Evolutionary conservation across 2,888 invertebrate genomes (phyloP), one percentile per base, ranked within the genome.

Genomic region (Nysson spinosus): DNA sequence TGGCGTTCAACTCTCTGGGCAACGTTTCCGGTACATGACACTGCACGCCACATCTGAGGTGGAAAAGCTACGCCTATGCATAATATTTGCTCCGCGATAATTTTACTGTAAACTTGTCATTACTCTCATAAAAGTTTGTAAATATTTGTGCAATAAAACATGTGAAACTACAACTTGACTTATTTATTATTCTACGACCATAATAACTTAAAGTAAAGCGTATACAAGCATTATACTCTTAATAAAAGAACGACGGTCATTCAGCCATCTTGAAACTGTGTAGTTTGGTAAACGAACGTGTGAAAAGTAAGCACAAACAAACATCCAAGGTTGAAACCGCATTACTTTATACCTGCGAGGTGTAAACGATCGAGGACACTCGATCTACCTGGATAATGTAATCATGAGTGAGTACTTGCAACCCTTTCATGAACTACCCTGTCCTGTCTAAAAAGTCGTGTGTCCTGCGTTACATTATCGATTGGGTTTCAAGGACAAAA

Each of bases 231-330:
- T n/a, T n/a, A n/a, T n/a, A n/a, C n/a, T n/a, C n/a, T n/a, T n/a
- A n/a, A n/a, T n/a, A n/a, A n/a, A n/a, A n/a, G 28, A 39, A 17
- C 43, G 47, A 57, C 44, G 44, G 52, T 50, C 24, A 5, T 4
- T 55, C 51, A 3, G 61, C 61, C 69, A 72, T 72, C 19, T 69
- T 72, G 72, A 28, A 57, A 20, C 49, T 22, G 20, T 20, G 28
- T 22, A 39, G 3, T 4, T 34, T 16, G 14, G 20, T 28, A 40
- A 26, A 55, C 24, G 35, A 43, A 16, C 11, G 20, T 32, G 20
- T 42, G 57, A 40, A 37, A 66, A 50, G 28, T 30, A 55, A 62
- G 26, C 19, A 12, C 35, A 52, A 19, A 46, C 16, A 40, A 52
- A 61, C 39, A 51, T 22, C 17, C 14, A n/a, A 16, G 24, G 30